Evolutionary conservation across 2,797 vertebrate genomes (phyloP), one percentile per base, ranked within the genome.

Genomic region (Micropoecilia bifurca): DNA sequence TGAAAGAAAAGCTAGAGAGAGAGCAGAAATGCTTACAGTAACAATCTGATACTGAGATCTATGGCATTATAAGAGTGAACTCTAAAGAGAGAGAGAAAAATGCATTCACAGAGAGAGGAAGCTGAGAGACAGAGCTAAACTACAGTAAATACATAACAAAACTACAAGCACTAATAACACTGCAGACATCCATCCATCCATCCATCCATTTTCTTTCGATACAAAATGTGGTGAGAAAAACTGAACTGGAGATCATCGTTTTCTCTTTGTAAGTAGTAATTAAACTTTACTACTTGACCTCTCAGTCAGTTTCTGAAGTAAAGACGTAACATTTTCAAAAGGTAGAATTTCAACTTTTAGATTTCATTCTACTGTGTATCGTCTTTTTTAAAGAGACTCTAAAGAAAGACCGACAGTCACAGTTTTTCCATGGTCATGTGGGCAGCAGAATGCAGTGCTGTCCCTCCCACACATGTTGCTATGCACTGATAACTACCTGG

Each of bases 91-190:
- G 46, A 47, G 81, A 71, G 46, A 47, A 83, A 77, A 57, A 80
- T 81, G 85, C 88, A 85, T 85, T 87, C 85, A 39, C 28, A 82
- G 39, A 61, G 69, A 85, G 81, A 76, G 66, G 69, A 83, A 83
- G 90, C 80, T 76, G 81, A 88, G 71, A 85, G 71, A 78, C 28
- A 76, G 75, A 79, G 79, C n/a, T 57, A 73, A 89, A 80, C 82
- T 84, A 75, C 76, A 53, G 75, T 87, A 78, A 84, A 82, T 46
- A 88, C 79, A 83, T 3, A 20, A 74, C 76, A 76, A 85, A 72
- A 73, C 80, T 83, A 88, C 79, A 7, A 43, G 80, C 71, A 78
- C 90, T 87, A 80, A 3, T 63, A 86, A 36, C 2, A 78, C 75
- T 88, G 81, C 76, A 77, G 18, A 78, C 79, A 75, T n/a, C n/a